Conservation (phyloP, 1,140 invertebrate species). For the Micrasema longulum region DNA sequence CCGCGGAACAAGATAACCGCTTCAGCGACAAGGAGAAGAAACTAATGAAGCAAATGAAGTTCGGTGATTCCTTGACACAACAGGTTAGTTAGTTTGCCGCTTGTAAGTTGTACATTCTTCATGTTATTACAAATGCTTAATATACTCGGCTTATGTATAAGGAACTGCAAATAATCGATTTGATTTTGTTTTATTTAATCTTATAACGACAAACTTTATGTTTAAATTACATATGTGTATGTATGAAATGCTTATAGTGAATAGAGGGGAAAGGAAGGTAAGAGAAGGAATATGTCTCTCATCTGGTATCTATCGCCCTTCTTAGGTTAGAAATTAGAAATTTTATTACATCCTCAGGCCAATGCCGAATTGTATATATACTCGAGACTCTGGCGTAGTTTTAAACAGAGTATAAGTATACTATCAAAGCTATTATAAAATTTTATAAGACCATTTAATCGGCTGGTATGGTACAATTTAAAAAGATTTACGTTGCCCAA, state of each 20-base stretch:
- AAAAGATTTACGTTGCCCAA: no score
- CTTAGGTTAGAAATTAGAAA: no score
- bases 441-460: no score
- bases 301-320: no score
- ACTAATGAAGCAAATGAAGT: conserved; percentile 98
- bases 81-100: conserved; percentile 75
- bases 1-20: conserved; percentile 97
- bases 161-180: background rate
- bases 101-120: background rate
- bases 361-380: no score
- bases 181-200: background rate
- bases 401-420: no score
- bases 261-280: background rate
- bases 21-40: conserved; percentile 99
- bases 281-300: no score
- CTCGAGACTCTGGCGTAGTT: no score
- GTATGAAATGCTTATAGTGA: no score
- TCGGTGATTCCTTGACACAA: conserved; percentile 90
- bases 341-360: no score
- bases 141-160: background rate
- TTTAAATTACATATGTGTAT: background rate
- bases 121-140: background rate
- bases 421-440: no score
- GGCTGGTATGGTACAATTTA: no score
- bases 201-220: background rate